A percentile compares a stretch with the other conserved stretches of the same genome.
These are phyloP conservation scores for Scleropages formosus DNA, from an alignment of 2,797 vertebrate genomes.

Conservation along the genomic window DNA sequence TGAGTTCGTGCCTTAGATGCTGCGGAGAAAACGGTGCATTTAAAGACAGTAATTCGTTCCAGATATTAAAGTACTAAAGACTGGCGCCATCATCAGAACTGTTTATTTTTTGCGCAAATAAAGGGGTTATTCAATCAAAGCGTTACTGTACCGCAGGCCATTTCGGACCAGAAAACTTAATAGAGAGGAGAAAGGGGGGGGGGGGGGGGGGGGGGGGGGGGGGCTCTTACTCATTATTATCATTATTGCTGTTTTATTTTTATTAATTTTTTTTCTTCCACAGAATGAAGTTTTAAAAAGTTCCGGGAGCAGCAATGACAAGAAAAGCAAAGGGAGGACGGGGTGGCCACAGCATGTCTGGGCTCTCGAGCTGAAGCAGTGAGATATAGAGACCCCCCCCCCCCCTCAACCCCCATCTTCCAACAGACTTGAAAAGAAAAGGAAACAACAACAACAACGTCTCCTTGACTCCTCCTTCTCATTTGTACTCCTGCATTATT, in stretches of 20 bases:
- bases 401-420: conserved; percentile 6
- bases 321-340: conserved; percentile 97
- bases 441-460: conserved; percentile 9
- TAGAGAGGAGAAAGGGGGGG: not conserved
- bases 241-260: not conserved
- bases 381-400: conserved; percentile 49
- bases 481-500: conserved; percentile 63
- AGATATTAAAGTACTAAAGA: not conserved
- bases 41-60: not conserved
- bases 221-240: too few relatives aligned
- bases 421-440: conserved; percentile 44
- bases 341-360: conserved; percentile 99
- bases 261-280: conserved; percentile 37
- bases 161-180: not conserved
- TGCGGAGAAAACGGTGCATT: not conserved
- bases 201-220: too few relatives aligned
- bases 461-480: conserved; percentile 42
- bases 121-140: not conserved
- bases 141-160: conserved; percentile 5
- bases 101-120: not conserved
- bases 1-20: not conserved
- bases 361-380: conserved; percentile 98
- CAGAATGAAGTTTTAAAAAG: conserved; percentile 93
- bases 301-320: conserved; percentile 86
- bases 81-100: not conserved